A percentile compares a stretch with the other conserved stretches of the same genome.
These are phyloP conservation scores for Coecobrya sp. DNA, from an alignment of 2,888 invertebrate species.

Conservation along the genomic window DNA sequence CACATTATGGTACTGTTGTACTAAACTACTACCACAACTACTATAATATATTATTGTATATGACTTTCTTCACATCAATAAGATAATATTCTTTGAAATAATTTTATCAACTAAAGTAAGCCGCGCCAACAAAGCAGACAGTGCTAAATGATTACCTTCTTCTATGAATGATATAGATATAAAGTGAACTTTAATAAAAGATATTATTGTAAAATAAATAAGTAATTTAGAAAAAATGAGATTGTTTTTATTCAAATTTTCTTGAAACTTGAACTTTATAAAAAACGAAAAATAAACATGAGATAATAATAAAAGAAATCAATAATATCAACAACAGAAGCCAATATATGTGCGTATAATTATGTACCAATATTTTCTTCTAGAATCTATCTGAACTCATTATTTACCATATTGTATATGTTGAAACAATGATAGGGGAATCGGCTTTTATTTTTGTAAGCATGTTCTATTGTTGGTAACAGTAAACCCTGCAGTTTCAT, in stretches of 20 bases:
- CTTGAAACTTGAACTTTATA: conserved; percentile 65
- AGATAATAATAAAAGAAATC: conserved; percentile 69
- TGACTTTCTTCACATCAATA: neutral
- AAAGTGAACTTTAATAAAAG: conserved; percentile 32
- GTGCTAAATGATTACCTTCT: conserved; percentile 56
- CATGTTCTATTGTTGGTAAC: conserved; percentile 64
- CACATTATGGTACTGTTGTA: neutral
- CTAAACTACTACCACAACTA: neutral
- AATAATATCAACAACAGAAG: conserved; percentile 13
- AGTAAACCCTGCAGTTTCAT: conserved; percentile 8
- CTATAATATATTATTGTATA: neutral
- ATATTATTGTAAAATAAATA: conserved; percentile 6
- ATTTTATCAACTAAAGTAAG: neutral
- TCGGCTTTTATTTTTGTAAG: too few relatives aligned
- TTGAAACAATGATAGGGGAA: too few relatives aligned
- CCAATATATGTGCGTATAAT: too few relatives aligned
- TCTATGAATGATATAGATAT: neutral
- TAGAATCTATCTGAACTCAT: too few relatives aligned
- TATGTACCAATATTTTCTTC: too few relatives aligned
- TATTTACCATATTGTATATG: too few relatives aligned
- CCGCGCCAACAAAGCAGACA: conserved; percentile 39
- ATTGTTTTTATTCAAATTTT: conserved; percentile 76
- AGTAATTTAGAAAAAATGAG: conserved; percentile 50
- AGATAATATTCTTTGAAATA: conserved; percentile 35
- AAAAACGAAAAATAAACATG: conserved; percentile 50